Evolutionary conservation across 2,888 invertebrate genomes (phyloP).

Genomic region (Heliconius charithonia): DNA sequence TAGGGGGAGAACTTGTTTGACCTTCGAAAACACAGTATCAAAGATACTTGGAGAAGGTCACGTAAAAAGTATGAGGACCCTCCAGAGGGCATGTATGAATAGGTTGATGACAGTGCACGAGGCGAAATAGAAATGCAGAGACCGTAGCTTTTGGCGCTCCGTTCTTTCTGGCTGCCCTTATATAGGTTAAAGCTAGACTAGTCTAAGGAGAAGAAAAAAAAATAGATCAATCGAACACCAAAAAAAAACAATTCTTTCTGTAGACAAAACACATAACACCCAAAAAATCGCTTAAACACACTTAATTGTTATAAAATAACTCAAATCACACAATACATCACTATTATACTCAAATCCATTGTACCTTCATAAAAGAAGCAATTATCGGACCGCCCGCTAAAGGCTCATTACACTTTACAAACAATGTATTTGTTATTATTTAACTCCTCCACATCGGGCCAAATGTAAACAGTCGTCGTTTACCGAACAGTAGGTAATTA

Average conservation of each 20-base stretch:
- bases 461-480: conserved; percentile 68
- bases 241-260: background rate
- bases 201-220: background rate
- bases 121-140: too few species aligned
- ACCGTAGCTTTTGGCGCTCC: too few species aligned
- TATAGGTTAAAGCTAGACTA: too few species aligned
- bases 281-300: conserved; percentile 32
- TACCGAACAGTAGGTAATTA: conserved; percentile 72
- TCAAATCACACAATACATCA: conserved; percentile 40
- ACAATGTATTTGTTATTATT: conserved; percentile 77
- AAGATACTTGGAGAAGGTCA: too few species aligned
- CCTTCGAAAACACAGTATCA: too few species aligned
- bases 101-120: too few species aligned
- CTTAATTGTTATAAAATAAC: conserved; percentile 34
- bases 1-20: too few species aligned
- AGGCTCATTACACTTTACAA: conserved; percentile 62
- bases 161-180: too few species aligned
- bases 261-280: conserved; percentile 18
- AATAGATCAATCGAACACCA: background rate
- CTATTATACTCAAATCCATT: conserved; percentile 47
- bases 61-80: too few species aligned
- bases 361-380: conserved; percentile 52
- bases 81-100: too few species aligned
- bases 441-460: conserved; percentile 60
- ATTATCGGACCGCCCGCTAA: conserved; percentile 65